Evolutionary conservation across 1,140 invertebrate genomes (phyloP), one percentile per base, ranked within the genome.

Genomic region (Phortica variegata): DNA sequence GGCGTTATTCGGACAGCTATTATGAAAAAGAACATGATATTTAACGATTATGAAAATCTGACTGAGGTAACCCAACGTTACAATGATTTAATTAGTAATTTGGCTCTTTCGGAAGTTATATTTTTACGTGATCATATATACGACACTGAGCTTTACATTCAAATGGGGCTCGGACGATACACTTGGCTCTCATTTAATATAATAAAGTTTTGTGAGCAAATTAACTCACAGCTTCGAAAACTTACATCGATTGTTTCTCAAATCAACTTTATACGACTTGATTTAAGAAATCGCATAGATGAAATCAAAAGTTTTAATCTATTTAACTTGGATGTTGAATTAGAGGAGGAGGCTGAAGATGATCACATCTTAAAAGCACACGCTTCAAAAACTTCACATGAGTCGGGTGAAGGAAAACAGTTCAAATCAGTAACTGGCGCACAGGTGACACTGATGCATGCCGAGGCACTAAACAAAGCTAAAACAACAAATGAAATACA

Each of bases 121-220:
- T 80, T 90, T 16, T 68, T 89, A 54, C 86, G 84, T 45, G 79
- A 79, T 1, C 83, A 85, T 51, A 79, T 93, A 3, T 77, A 82
- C 60, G 83, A 90, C 31, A 82, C 91, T 34, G 88, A 92, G 60
- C 81, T 86, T 17, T 81, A 85, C 33, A 87, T 95, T 42, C 82
- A 88, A 47, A 88, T 89, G 18, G 91, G 91, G 6, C 72, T 89
- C 0, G 86, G 85, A 5, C 81, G 91, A 20, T 84, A 92, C 20
- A 90, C 87, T 43, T 95, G 91, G 91, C 87, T 85, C 49, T 90
- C 89, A 1, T 77, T 93, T 3, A 85, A 86, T 10, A 91, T 94
- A 36, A 78, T 78, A 26, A 88, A 92, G 42, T 94, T 88, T 65
- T 81, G 84, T 10, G 54, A 75, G 0, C 77, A 77, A 17, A 88